phyloP scores from a whole-genome alignment of 2,888 invertebrate species.

The Dasysyrphus albostriatus region DNA sequence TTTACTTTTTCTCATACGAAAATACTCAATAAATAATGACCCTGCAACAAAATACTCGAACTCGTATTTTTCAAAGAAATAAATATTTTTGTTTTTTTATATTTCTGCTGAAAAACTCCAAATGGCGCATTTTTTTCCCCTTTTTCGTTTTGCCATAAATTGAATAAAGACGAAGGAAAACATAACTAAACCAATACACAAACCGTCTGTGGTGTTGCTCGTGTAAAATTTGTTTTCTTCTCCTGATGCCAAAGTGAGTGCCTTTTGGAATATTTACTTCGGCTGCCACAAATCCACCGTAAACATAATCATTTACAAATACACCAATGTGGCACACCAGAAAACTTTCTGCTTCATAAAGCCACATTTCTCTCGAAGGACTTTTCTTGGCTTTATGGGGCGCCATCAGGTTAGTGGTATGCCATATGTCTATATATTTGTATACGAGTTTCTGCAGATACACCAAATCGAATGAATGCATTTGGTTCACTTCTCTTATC shows the following conservation, averaged over 20 bases:
- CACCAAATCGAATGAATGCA: constrained; percentile 29
- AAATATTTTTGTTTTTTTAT: neutral
- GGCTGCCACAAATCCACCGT: constrained; percentile 53
- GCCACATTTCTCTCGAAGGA: constrained; percentile 25
- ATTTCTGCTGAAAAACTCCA: neutral
- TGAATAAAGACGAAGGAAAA: constrained; percentile 45
- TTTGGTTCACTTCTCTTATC: constrained; percentile 13
- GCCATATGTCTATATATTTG: neutral
- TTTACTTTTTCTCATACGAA: neutral
- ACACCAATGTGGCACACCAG: constrained; percentile 44
- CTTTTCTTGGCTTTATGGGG: constrained; percentile 27
- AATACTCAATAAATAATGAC: constrained; percentile 41
- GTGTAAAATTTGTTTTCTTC: constrained; percentile 26
- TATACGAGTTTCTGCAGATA: neutral
- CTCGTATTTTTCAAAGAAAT: constrained; percentile 22
- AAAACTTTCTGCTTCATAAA: constrained; percentile 55
- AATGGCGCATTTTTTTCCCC: constrained; percentile 48
- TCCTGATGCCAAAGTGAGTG: neutral
- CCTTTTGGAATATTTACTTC: constrained; percentile 46
- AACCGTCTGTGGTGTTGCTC: constrained; percentile 54
- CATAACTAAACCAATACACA: constrained; percentile 43
- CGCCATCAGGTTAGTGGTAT: constrained; percentile 20
- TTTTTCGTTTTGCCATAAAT: constrained; percentile 58
- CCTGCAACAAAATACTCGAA: neutral
- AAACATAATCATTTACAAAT: constrained; percentile 68